phyloP scores from a whole-genome alignment of 1,140 invertebrate genomes.

The Colletes gigas region DNA sequence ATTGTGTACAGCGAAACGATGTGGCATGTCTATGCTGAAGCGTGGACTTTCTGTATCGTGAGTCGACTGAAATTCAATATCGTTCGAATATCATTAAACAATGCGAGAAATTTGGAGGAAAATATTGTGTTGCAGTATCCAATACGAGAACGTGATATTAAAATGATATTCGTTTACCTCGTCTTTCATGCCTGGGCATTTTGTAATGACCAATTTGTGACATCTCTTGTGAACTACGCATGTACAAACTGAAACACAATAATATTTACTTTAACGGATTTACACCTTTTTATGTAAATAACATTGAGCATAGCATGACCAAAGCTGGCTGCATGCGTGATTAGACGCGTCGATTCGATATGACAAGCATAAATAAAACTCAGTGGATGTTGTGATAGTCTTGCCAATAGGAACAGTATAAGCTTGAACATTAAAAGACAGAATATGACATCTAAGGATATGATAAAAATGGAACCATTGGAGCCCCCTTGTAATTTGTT shows the following conservation, averaged over 20 bases:
- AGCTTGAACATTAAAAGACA: constrained; percentile 40
- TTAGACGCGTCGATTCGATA: constrained; percentile 58
- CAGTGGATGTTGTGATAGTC: constrained; percentile 42
- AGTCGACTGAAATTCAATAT: constrained; percentile 73
- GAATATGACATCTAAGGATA: constrained; percentile 33
- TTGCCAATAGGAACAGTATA: constrained; percentile 30
- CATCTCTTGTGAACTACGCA: constrained; percentile 99
- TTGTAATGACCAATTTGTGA: constrained; percentile 95
- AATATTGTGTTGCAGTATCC: neutral
- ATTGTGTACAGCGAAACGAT: constrained; percentile 95
- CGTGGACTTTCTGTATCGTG: constrained; percentile 85
- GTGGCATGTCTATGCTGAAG: constrained; percentile 99
- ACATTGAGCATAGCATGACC: constrained; percentile 61
- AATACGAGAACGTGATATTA: neutral
- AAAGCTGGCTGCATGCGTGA: constrained; percentile 68
- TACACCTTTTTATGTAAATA: constrained; percentile 5
- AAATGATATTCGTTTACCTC: constrained; percentile 82
- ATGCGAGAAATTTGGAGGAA: neutral
- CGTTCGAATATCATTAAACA: neutral
- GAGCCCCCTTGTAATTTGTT: constrained; percentile 15
- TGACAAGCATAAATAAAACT: constrained; percentile 53
- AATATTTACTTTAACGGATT: constrained; percentile 36
- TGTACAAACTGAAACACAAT: constrained; percentile 92
- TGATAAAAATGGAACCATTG: constrained; percentile 24
- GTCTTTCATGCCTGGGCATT: constrained; percentile 97